Percentiles rank a stretch among this genome's conserved stretches.
Evolutionary conservation across 1,140 invertebrate genomes (phyloP).

Genomic region (Megalopta genalis): DNA sequence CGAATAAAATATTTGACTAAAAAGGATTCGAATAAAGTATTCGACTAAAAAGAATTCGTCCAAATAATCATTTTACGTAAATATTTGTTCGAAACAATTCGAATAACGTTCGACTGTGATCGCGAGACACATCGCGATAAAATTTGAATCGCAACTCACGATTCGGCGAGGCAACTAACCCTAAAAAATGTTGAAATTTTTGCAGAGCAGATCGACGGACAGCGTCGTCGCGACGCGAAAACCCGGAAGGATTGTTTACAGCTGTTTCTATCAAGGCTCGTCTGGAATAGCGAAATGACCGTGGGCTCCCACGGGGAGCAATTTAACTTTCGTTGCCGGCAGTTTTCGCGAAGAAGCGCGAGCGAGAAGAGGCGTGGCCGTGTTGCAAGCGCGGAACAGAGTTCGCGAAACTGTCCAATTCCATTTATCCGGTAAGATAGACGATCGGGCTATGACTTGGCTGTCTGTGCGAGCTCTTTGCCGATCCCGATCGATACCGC

Average conservation of each 20-base stretch:
- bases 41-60: too few relatives aligned
- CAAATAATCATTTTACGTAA: too few relatives aligned
- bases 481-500: neutral
- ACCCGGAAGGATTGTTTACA: conserved; percentile 15
- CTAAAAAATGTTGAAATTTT: too few relatives aligned
- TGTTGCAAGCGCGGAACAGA: neutral
- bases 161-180: too few relatives aligned
- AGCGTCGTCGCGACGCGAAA: neutral
- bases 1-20: too few relatives aligned
- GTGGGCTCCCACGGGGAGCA: conserved; percentile 13
- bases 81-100: too few relatives aligned
- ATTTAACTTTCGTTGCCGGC: conserved; percentile 30
- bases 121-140: too few relatives aligned
- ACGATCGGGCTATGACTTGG: conserved; percentile 35
- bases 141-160: too few relatives aligned
- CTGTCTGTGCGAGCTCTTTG: neutral
- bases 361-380: neutral
- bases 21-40: too few relatives aligned
- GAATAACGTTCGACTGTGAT: too few relatives aligned
- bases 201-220: neutral
- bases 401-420: conserved; percentile 37
- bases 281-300: neutral
- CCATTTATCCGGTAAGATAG: conserved; percentile 32
- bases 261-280: neutral
- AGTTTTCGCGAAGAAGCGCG: neutral